Conservation (phyloP, 2,888 invertebrate species). For the Dastarcus helophoroides region DNA sequence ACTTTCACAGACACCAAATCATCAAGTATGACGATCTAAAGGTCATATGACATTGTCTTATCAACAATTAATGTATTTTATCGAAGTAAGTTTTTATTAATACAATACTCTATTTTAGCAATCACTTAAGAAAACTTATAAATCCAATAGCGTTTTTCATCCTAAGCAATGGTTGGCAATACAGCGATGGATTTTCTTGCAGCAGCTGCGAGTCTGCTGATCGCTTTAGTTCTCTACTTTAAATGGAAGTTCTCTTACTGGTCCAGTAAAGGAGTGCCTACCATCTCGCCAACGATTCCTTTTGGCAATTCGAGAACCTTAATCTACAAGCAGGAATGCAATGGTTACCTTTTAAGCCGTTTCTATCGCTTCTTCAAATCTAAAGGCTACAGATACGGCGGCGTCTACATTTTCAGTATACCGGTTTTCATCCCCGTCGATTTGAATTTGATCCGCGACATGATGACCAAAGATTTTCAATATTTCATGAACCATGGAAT, state of each 20-base stretch:
- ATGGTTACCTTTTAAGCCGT: not conserved
- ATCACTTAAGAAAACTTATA: too few species aligned
- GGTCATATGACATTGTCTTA: too few species aligned
- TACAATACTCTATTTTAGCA: too few species aligned
- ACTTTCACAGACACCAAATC: too few species aligned
- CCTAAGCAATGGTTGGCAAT: not conserved
- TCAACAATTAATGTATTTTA: too few species aligned
- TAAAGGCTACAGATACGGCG: constrained; percentile 9
- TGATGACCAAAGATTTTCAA: constrained; percentile 45
- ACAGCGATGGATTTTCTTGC: not conserved
- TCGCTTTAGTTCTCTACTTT: not conserved
- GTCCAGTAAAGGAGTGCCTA: not conserved
- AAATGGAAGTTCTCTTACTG: not conserved
- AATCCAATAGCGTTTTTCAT: too few species aligned
- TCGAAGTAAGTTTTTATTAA: too few species aligned
- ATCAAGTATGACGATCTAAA: too few species aligned
- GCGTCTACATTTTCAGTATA: constrained; percentile 6
- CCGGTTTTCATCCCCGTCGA: constrained; percentile 10
- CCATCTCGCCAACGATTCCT: constrained; percentile 3
- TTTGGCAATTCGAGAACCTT: constrained; percentile 4
- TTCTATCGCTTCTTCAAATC: constrained; percentile 3
- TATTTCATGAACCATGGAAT: constrained; percentile 49
- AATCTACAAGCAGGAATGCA: not conserved
- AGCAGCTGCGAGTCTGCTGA: not conserved
- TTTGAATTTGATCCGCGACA: constrained; percentile 20